phyloP scores from a whole-genome alignment of 2,113 vertebrate genomes.

The Monopterus albus region DNA sequence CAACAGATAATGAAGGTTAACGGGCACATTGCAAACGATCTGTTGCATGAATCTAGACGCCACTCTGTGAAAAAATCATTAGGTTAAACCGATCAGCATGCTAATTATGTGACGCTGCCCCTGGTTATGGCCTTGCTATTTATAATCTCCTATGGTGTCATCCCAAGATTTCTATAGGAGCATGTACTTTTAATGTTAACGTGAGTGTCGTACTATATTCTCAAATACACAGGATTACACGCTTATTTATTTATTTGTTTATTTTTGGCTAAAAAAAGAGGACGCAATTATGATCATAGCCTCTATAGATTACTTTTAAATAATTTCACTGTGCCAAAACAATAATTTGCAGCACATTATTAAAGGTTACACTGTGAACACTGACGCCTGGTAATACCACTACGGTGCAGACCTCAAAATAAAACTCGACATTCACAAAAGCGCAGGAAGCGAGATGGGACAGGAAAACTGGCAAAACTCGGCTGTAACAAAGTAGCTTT shows the following conservation, averaged over 20 bases:
- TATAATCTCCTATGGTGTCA: slow-evolving; percentile 34
- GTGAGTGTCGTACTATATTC: not conserved
- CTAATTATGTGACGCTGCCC: not conserved
- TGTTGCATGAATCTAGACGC: not conserved
- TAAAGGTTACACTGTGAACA: slow-evolving; percentile 18
- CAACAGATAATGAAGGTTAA: slow-evolving; percentile 25
- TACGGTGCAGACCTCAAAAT: not conserved
- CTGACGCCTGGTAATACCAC: not conserved
- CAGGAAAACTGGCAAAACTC: not conserved
- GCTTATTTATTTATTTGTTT: not conserved
- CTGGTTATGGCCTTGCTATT: slow-evolving; percentile 43
- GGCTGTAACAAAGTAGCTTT: slow-evolving; percentile 2
- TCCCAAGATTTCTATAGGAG: slow-evolving; percentile 18
- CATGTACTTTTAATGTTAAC: not conserved
- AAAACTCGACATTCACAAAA: not conserved
- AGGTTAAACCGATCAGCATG: slow-evolving; percentile 1
- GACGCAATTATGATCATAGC: too few relatives aligned
- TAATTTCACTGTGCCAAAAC: not conserved
- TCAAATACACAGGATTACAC: not conserved
- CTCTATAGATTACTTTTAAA: slow-evolving; percentile 27
- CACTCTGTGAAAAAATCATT: not conserved
- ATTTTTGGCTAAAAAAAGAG: not conserved
- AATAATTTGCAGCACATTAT: slow-evolving; percentile 10
- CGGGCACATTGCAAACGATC: not conserved
- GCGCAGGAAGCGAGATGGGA: not conserved